These are phyloP conservation scores for Molossus alvarezi DNA, from an alignment of 2,797 vertebrate species.

Conservation along the genomic window DNA sequence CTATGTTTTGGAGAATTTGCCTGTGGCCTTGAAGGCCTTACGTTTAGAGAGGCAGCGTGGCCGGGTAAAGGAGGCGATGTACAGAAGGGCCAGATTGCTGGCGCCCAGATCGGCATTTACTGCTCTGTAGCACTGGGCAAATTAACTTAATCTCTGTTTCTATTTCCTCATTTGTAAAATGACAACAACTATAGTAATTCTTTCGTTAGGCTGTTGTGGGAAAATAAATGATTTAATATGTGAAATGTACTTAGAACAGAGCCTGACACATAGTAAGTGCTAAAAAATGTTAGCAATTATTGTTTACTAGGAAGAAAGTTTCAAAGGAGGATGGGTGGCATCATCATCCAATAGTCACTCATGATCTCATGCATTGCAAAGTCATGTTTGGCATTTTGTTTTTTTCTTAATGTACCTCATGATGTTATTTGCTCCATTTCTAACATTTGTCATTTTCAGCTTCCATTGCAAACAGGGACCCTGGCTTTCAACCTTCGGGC, in stretches of 20 bases:
- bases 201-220: not conserved
- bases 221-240: slow-evolving; percentile 54
- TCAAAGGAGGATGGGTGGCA: not conserved
- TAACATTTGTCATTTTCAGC: slow-evolving; percentile 9
- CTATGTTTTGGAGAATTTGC: not conserved
- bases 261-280: not conserved
- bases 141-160: not conserved
- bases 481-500: not conserved
- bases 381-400: not conserved
- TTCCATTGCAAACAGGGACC: not conserved
- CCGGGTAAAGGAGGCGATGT: not conserved
- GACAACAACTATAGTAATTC: slow-evolving; percentile 15
- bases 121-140: not conserved
- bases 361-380: not conserved
- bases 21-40: not conserved
- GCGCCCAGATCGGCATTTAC: not conserved
- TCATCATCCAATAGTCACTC: not conserved
- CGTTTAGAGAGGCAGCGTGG: too few species aligned
- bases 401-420: not conserved
- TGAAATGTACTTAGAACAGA: slow-evolving; percentile 11
- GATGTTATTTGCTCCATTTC: not conserved
- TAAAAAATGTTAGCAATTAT: not conserved
- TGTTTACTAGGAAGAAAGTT: not conserved
- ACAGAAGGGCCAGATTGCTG: too few species aligned
- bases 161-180: slow-evolving; percentile 5